Evolutionary conservation across 2,888 invertebrate genomes (phyloP).

Genomic region (Lagria hirta): DNA sequence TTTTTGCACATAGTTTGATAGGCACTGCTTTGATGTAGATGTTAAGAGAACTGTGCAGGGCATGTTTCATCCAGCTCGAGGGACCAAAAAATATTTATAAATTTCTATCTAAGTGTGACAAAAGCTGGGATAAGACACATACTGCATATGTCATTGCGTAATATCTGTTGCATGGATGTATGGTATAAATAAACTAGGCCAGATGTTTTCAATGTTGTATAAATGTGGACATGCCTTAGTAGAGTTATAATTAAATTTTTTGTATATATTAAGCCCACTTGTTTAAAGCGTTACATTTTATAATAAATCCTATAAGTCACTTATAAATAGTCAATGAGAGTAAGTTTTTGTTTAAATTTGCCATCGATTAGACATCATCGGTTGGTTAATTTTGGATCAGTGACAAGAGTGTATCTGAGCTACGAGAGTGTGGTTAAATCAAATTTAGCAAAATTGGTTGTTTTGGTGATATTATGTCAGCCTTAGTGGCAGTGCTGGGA

Average conservation of each 20-base stretch:
- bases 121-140: too few species aligned
- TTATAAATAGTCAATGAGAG: conserved; percentile 38
- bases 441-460: conserved; percentile 50
- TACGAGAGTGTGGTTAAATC: conserved; percentile 21
- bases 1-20: too few species aligned
- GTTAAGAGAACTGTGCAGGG: too few species aligned
- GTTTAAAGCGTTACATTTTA: conserved; percentile 3
- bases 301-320: conserved; percentile 16
- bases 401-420: conserved; percentile 32
- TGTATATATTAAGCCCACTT: conserved; percentile 1
- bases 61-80: too few species aligned
- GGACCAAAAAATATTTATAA: too few species aligned
- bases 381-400: conserved; percentile 46
- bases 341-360: conserved; percentile 35
- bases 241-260: conserved; percentile 7
- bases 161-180: conserved; percentile 18
- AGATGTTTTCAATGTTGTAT: conserved; percentile 15
- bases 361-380: conserved; percentile 40
- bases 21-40: too few species aligned
- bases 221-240: conserved; percentile 10
- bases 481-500: conserved; percentile 48
- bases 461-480: conserved; percentile 49
- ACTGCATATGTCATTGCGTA: conserved; percentile 18
- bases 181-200: conserved; percentile 9
- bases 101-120: too few species aligned